A percentile compares a stretch with the other conserved stretches of the same genome.
Conservation (phyloP, 2,797 vertebrate genomes). For the Microchirus variegatus region DNA sequence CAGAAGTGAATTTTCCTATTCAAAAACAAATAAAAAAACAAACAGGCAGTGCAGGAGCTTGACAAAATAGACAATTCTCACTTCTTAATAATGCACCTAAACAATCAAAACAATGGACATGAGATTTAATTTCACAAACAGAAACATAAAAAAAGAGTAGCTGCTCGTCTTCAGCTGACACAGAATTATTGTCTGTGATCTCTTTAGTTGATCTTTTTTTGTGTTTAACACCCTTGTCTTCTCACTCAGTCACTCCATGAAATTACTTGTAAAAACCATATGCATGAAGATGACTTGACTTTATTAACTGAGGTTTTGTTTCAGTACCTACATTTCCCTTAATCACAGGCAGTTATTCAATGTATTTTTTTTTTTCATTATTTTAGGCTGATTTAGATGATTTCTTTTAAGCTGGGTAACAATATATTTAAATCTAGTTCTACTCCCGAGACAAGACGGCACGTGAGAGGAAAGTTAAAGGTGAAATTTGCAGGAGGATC, state of each 20-base stretch:
- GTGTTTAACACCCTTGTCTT: slow-evolving; percentile 52
- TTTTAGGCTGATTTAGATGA: not conserved
- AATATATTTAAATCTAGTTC: too few species aligned
- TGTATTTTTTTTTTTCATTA: not conserved
- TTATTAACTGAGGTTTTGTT: slow-evolving; percentile 4
- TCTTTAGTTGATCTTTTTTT: slow-evolving; percentile 33
- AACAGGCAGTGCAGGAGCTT: too few species aligned
- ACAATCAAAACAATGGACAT: slow-evolving; percentile 7
- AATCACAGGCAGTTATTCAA: too few species aligned
- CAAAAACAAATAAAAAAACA: too few species aligned
- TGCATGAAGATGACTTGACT: slow-evolving; percentile 11
- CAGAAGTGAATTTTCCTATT: too few species aligned
- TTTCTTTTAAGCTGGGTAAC: too few species aligned
- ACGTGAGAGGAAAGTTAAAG: too few species aligned
- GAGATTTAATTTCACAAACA: slow-evolving; percentile 11
- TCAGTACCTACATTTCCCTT: not conserved
- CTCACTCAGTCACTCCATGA: slow-evolving; percentile 6
- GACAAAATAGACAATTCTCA: too few species aligned
- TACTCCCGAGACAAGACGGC: too few species aligned
- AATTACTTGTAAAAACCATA: slow-evolving; percentile 19
- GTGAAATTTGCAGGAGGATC: too few species aligned
- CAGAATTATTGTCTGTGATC: slow-evolving; percentile 1
- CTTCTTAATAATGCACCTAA: not conserved
- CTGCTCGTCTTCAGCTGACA: slow-evolving; percentile 1
- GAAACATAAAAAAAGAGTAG: slow-evolving; percentile 1